These are phyloP conservation scores for Nycticebus coucang DNA, from an alignment of 2,113 vertebrate genomes.

Conservation along the genomic window DNA sequence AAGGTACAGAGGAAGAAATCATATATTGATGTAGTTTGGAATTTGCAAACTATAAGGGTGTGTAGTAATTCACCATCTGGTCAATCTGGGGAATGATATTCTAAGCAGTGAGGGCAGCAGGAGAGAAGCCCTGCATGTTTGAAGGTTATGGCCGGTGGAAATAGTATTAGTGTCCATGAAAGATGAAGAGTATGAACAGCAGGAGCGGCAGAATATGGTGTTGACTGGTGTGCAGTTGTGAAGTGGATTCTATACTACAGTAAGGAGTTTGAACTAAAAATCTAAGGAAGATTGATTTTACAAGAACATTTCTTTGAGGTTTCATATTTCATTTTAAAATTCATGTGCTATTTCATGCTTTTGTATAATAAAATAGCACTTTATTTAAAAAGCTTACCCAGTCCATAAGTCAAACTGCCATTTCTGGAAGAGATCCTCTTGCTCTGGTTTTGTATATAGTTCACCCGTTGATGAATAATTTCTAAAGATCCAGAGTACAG, in stretches of 20 bases:
- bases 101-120: background rate
- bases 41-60: background rate
- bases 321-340: slow-evolving; percentile 24
- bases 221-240: background rate
- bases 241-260: background rate
- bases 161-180: background rate
- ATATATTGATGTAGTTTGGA: background rate
- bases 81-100: background rate
- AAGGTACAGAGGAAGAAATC: background rate
- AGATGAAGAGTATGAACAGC: background rate
- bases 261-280: background rate
- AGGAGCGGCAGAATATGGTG: background rate
- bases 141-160: background rate
- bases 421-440: background rate
- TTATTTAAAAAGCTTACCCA: background rate
- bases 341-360: background rate
- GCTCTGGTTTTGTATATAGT: background rate
- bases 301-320: background rate
- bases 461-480: background rate
- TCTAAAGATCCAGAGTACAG: background rate
- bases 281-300: slow-evolving; percentile 33
- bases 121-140: background rate
- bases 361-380: background rate
- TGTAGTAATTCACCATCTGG: background rate
- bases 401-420: background rate